A percentile compares a stretch with the other conserved stretches of the same genome.
Conservation (phyloP, 2,113 vertebrate genomes). For the Haliaeetus leucogaster region DNA sequence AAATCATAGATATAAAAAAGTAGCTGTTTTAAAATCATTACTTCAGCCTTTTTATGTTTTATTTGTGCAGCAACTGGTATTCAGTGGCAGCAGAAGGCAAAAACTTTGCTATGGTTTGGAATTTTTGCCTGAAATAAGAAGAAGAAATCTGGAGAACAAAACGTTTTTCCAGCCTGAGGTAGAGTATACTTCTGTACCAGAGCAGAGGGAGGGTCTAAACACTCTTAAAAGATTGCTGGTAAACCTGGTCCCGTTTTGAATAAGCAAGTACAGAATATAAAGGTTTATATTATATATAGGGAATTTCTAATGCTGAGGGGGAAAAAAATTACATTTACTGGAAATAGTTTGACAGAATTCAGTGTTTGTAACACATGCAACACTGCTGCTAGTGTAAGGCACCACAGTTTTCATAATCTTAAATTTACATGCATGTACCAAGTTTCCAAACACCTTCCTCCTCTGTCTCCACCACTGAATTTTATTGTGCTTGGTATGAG, state of each 20-base stretch:
- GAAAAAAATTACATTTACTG: background rate
- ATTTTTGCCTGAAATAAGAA: background rate
- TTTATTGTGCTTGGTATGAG: background rate
- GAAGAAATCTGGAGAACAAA: background rate
- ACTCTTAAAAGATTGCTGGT: background rate
- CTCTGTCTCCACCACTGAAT: background rate
- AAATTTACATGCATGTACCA: background rate
- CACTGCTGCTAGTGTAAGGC: background rate
- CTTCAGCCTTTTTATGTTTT: background rate
- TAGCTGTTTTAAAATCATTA: background rate
- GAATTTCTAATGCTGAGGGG: background rate
- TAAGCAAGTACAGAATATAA: background rate
- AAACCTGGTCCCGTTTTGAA: background rate
- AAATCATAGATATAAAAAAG: background rate
- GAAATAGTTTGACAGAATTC: background rate
- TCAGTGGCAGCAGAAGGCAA: background rate
- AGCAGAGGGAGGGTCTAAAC: background rate
- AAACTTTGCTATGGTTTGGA: background rate
- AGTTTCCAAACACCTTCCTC: background rate
- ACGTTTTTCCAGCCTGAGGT: background rate
- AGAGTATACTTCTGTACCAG: background rate
- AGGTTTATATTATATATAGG: background rate
- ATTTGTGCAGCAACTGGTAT: background rate
- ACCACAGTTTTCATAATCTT: background rate
- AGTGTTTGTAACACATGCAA: background rate